phyloP scores from a whole-genome alignment of 2,113 vertebrate genomes.

The Lophius piscatorius region DNA sequence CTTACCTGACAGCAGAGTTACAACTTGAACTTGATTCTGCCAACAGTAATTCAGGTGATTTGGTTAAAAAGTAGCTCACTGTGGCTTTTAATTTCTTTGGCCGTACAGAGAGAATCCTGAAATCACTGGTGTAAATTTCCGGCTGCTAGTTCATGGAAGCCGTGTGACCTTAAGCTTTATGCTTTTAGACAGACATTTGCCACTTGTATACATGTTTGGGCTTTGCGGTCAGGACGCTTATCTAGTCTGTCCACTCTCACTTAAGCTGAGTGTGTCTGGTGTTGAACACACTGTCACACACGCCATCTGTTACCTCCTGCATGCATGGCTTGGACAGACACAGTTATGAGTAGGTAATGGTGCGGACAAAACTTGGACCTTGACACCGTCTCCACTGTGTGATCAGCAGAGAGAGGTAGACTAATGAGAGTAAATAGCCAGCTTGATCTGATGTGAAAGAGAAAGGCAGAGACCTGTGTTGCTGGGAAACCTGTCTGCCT shows the following conservation, averaged over 20 bases:
- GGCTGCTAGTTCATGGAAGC: neutral
- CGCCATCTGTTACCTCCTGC: constrained; percentile 78
- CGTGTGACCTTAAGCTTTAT: constrained; percentile 7
- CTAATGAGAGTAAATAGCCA: constrained; percentile 67
- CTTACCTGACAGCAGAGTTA: too few relatives aligned
- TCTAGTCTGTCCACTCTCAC: constrained; percentile 63
- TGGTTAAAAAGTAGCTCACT: too few relatives aligned
- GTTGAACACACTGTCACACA: constrained; percentile 71
- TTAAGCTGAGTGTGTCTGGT: constrained; percentile 58
- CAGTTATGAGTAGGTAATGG: constrained; percentile 77
- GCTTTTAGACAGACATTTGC: constrained; percentile 48
- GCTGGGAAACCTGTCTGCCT: constrained; percentile 76
- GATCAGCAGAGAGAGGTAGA: constrained; percentile 65
- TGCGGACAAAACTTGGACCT: constrained; percentile 79
- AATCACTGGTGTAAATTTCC: constrained; percentile 9
- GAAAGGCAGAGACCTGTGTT: constrained; percentile 64
- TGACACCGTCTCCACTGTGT: constrained; percentile 76
- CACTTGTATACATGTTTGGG: constrained; percentile 46
- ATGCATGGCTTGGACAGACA: constrained; percentile 77
- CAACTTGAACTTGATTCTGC: too few relatives aligned
- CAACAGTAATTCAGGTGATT: too few relatives aligned
- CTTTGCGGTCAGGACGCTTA: constrained; percentile 68
- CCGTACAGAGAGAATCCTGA: too few relatives aligned
- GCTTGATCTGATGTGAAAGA: constrained; percentile 65
- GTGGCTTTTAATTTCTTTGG: neutral